Evolutionary conservation across 1,140 invertebrate species (phyloP), one percentile per base, ranked within the genome.

Genomic region (Eurosta solidaginis): DNA sequence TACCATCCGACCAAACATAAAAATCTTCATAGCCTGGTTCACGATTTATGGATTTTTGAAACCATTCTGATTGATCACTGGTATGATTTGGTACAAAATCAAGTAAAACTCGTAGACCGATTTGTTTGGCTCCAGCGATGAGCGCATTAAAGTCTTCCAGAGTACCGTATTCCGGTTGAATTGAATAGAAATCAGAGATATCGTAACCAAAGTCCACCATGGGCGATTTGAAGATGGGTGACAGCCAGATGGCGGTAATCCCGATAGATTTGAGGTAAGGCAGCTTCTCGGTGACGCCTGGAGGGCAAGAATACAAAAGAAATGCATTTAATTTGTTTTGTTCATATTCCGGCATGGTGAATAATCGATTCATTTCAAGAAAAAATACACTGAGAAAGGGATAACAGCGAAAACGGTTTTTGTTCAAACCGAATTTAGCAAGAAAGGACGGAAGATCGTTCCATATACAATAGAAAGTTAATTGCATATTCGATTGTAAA

Each of bases 141-240:
- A 97, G 84, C 1, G 88, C 83, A 77, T 93, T 90, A 79, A 97
- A 93, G 83, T 96, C 93, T 45, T 90, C 89, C 84, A 95, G 89
- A 0, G 90, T 93, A 3, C 95, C 95, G 79, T 93, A 93, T 76
- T 91, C 88, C 0, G 90, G 88, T 80, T 95, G 91, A 52, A 97
- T 90, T 9, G 90, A 89, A 81, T 94, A 92, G 78, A 92, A 93
- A 82, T 94, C 90, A 1, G 91, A 88, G 54, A 94, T 91, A 78
- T 94, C 93, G 78, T 93, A 93, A 17, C 92, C 92, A 81, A 91
- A 91, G 82, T 93, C 91, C 17, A 89, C 90, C 89, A 93, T 91
- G 1, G 92, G 92, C 1, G 92, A 92, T 79, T 91, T 89, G 79
- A 91, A 94, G 76, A 95, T 92, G 2, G 93, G 92, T 42, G 92